A percentile compares a stretch with the other conserved stretches of the same genome.
Conservation (phyloP, 2,888 invertebrate species). For the Leucophora obtusa region DNA sequence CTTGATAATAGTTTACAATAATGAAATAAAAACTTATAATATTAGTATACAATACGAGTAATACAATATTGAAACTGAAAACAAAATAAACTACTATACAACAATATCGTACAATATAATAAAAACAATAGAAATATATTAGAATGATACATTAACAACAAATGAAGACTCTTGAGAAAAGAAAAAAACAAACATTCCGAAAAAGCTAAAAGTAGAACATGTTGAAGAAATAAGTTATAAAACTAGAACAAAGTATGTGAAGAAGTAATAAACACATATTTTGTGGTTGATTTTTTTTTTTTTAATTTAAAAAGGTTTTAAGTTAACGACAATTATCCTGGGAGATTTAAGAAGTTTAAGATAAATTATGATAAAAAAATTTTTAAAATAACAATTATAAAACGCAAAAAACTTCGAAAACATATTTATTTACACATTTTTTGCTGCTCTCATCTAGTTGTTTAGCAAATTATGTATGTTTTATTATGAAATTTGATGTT, state of each 20-base stretch:
- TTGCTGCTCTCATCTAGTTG: too few species aligned
- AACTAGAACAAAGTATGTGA: constrained; percentile 23
- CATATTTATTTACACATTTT: too few species aligned
- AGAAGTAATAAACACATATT: constrained; percentile 26
- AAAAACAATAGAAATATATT: constrained; percentile 18
- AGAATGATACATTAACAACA: constrained; percentile 40
- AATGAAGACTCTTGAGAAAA: constrained; percentile 43
- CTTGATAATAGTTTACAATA: constrained; percentile 53
- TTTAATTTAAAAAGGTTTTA: not conserved
- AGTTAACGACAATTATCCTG: not conserved
- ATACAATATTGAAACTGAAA: constrained; percentile 26
- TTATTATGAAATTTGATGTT: too few species aligned
- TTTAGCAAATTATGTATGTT: too few species aligned
- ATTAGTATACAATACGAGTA: constrained; percentile 16
- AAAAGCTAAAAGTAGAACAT: constrained; percentile 1
- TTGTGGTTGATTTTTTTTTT: constrained; percentile 12
- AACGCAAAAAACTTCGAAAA: too few species aligned
- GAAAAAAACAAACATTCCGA: constrained; percentile 4
- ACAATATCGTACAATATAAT: constrained; percentile 21
- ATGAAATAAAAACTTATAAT: constrained; percentile 58
- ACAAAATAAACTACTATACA: not conserved
- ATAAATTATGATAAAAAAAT: too few species aligned
- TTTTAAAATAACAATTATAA: too few species aligned
- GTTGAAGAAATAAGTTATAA: constrained; percentile 9
- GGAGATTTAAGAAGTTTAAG: not conserved